Base-by-base conservation (phyloP, 30 jellyfish, hydroid and myxozoan species). In the Aurelia sp. region DNA sequence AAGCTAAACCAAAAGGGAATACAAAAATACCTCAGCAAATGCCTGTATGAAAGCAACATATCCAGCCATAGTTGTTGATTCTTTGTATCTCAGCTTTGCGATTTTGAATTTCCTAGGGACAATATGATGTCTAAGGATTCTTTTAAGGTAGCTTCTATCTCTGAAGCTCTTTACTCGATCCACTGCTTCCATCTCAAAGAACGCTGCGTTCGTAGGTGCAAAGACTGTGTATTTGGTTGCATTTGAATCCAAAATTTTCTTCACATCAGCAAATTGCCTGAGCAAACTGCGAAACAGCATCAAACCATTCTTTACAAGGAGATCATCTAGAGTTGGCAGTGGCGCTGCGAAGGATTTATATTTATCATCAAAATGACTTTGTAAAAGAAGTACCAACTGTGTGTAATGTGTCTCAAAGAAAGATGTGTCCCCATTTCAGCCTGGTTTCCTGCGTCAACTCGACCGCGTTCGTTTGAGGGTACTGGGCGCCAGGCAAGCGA, bases 131-230 rank as follows among this genome's bases (percentile, higher is more conserved):
- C 51, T 72, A 18, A 84, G n/a, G 17, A 84, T 66, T 11, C 10
- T 87, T 5, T 53, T 23, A 0, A 67, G 58, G 58, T 71, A 72
- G 40, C 41, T 63, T 3, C 35, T 57, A 62, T 74, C 77, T 8
- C 51, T 33, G 23, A 18, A 11, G 23, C 59, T 50, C 78, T 23
- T 78, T 13, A 18, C 77, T 22, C 17, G 47, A 10, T 82, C 85
- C 47, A 17, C 87, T 16, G 66, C 61, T 41, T 51, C 73, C 75
- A 84, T 23, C 64, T 65, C 55, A n/a, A n/a, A 21, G 35, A 84
- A 71, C 6, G 87, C 93, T 12, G 50, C 74, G 75, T 84, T 73
- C 50, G 82, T 71, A 11, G 93, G 87, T 16, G 93, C 93, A 30
- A 84, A 84, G 6, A 84, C 27, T 33, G 93, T 73, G 18, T 53